These are phyloP conservation scores for Esperia sulphurella DNA, from an alignment of 2,888 invertebrate genomes.

Conservation along the genomic window DNA sequence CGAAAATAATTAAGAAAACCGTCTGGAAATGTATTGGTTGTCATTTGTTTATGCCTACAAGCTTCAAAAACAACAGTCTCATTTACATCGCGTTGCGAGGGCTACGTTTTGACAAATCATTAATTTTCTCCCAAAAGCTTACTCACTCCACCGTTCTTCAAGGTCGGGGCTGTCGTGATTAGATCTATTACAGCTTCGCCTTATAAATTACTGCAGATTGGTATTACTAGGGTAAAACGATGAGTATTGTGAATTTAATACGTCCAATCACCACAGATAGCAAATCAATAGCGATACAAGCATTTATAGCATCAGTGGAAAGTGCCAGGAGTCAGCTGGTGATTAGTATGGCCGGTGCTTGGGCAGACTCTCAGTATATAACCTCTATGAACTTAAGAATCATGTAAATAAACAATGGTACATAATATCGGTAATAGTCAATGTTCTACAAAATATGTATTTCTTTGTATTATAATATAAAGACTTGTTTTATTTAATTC, in stretches of 20 bases:
- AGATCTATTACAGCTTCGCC: neutral
- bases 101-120: slow-evolving; percentile 4
- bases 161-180: slow-evolving; percentile 1
- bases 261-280: neutral
- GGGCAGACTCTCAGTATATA: too few species aligned
- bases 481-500: too few species aligned
- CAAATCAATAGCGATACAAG: neutral
- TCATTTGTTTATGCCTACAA: neutral
- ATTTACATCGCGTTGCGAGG: too few species aligned
- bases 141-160: neutral
- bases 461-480: too few species aligned
- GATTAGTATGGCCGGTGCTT: too few species aligned
- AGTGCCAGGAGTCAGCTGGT: too few species aligned
- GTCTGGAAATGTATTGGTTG: neutral
- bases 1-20: neutral
- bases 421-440: too few species aligned
- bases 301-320: too few species aligned
- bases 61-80: neutral
- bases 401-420: too few species aligned
- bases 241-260: neutral
- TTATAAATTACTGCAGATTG: neutral
- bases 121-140: slow-evolving; percentile 2
- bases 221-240: neutral
- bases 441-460: too few species aligned
- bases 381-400: too few species aligned